A percentile compares a stretch with the other conserved stretches of the same genome.
Evolutionary conservation across 1,140 invertebrate species (phyloP).

Genomic region (Probaryconus sp.): DNA sequence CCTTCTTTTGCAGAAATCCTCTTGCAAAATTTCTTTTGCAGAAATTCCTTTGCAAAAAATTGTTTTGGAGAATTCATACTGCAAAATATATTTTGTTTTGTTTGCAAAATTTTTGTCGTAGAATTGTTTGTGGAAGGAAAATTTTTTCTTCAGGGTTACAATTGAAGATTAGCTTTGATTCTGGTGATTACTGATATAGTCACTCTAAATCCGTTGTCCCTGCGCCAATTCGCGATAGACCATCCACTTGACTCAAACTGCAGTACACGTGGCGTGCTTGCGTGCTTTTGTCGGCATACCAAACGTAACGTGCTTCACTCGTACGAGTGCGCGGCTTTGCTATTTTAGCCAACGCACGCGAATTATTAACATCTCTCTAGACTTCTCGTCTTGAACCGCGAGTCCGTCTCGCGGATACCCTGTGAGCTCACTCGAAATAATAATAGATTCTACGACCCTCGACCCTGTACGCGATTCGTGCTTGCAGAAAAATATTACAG

Average conservation of each 20-base stretch:
- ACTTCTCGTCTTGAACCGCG: conserved; percentile 53
- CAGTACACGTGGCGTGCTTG: conserved; percentile 48
- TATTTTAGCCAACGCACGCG: conserved; percentile 68
- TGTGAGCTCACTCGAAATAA: conserved; percentile 69
- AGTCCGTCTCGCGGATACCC: conserved; percentile 57
- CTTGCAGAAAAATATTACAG: too few relatives aligned
- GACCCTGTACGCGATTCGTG: conserved; percentile 45
- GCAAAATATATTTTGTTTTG: too few relatives aligned
- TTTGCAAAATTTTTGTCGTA: too few relatives aligned
- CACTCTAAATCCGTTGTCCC: conserved; percentile 57
- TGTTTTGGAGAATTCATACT: too few relatives aligned
- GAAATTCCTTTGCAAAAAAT: too few relatives aligned
- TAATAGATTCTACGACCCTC: conserved; percentile 70
- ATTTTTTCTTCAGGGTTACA: too few relatives aligned
- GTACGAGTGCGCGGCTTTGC: conserved; percentile 57
- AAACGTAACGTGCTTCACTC: too few relatives aligned
- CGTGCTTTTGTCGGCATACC: conserved; percentile 53
- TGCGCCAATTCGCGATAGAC: conserved; percentile 51
- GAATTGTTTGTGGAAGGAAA: too few relatives aligned
- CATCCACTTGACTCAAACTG: conserved; percentile 46
- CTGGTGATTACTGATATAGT: conserved; percentile 53
- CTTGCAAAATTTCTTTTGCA: too few relatives aligned
- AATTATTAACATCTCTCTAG: conserved; percentile 71
- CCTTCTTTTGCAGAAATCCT: too few relatives aligned
- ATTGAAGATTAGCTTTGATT: too few relatives aligned